Base-by-base conservation (phyloP, 2,797 vertebrate species). In the Leptoclinus maculatus region DNA sequence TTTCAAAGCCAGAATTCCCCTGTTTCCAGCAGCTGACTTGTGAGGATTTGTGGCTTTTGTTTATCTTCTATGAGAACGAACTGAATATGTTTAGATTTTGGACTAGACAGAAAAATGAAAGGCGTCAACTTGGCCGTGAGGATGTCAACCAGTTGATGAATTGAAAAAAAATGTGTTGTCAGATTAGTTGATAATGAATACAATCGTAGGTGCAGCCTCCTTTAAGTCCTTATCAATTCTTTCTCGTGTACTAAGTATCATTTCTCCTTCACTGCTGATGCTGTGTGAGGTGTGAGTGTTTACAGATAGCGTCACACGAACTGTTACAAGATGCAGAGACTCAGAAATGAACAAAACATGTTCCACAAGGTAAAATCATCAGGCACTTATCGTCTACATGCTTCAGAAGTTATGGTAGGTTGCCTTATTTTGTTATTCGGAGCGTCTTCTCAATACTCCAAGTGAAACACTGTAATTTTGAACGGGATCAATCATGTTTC, bases 401-500 rank as follows among this genome's bases (percentile, higher is more conserved):
- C 27, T 64, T 57, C 11, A 47, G 29, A 32, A 27, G 2, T 76
- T 19, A 23, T 60, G 43, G 58, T 27, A 43, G 5, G 17, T 73
- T 43, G 14, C 21, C 23, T 38, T 51, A 23, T 64, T 64, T 71
- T 64, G 23, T 58, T 32, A 63, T 32, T 56, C 39, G 8, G 56
- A 80, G 62, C 63, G 53, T 76, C 51, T 38, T 62, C 69, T 60
- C 21, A 62, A 45, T 34, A 27, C 45, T 63, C 54, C 12, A 68
- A 79, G 23, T 73, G 45, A 49, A 74, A 19, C 71, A 38, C 54
- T 41, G 23, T 59, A 54, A 72, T 74, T 57, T 60, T 17, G 3
- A 27, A 36, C 63, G 59, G 34, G 75, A 86, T 89, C 84, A 87
- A 79, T 88, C 78, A 74, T 66, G 66, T 79, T 84, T 69, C 63